phyloP scores from a whole-genome alignment of 1,140 invertebrate species.

The Caenorhabditis inopinata region DNA sequence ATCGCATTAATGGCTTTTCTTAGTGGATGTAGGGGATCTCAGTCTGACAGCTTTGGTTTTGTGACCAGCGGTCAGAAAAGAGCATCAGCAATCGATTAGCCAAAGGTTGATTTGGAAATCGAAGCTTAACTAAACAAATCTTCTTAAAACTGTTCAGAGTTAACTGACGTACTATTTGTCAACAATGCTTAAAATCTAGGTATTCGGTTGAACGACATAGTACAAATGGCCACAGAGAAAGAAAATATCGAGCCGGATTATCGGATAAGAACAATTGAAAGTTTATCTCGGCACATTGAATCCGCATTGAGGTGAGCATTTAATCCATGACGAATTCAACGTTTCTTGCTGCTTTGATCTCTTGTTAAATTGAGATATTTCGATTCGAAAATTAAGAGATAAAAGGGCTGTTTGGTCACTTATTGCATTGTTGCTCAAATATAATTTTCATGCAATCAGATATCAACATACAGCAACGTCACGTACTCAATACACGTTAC shows the following conservation, averaged over 20 bases:
- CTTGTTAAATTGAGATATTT: not conserved
- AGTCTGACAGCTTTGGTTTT: too few relatives aligned
- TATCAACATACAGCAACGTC: conserved; percentile 66
- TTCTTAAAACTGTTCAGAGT: too few relatives aligned
- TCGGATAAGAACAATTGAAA: conserved; percentile 65
- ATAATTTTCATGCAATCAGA: conserved; percentile 39
- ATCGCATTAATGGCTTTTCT: too few relatives aligned
- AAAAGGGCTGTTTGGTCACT: not conserved
- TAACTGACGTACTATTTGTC: too few relatives aligned
- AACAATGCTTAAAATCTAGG: too few relatives aligned
- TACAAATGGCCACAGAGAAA: conserved; percentile 67
- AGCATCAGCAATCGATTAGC: too few relatives aligned
- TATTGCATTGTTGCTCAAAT: not conserved
- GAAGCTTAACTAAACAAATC: too few relatives aligned
- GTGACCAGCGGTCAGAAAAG: too few relatives aligned
- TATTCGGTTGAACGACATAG: conserved; percentile 66
- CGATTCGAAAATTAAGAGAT: not conserved
- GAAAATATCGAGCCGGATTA: conserved; percentile 66
- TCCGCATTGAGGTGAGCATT: conserved; percentile 55
- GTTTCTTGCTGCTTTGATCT: conserved; percentile 5
- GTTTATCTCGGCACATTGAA: conserved; percentile 63
- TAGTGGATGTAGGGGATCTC: too few relatives aligned
- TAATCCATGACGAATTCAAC: conserved; percentile 25
- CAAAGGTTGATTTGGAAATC: too few relatives aligned
- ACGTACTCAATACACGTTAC: conserved; percentile 64